Conservation (phyloP, 2,888 invertebrate species). For the Eupeodes latifasciatus region DNA sequence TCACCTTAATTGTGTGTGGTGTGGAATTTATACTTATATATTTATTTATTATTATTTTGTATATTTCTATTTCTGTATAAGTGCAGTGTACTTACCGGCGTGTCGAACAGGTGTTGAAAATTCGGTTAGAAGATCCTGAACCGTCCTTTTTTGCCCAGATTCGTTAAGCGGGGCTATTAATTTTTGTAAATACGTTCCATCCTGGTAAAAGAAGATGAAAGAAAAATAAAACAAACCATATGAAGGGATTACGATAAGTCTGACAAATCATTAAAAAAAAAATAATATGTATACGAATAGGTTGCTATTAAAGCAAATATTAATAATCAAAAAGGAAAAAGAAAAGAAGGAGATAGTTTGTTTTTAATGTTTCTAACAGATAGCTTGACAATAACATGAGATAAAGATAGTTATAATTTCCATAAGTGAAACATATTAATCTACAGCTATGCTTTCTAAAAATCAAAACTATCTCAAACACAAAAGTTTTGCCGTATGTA, state of each 20-base stretch:
- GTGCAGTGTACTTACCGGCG: constrained; percentile 81
- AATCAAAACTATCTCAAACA: no score
- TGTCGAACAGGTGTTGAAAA: constrained; percentile 83
- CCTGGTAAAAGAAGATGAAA: constrained; percentile 78
- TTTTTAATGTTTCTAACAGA: no score
- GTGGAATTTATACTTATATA: constrained; percentile 40
- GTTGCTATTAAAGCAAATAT: neutral
- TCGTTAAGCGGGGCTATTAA: constrained; percentile 82
- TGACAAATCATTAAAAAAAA: constrained; percentile 26
- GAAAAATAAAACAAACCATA: constrained; percentile 54
- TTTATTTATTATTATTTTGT: neutral
- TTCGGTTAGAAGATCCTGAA: constrained; percentile 82
- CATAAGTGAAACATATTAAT: no score
- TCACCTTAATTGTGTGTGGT: constrained; percentile 72
- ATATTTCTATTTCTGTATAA: neutral
- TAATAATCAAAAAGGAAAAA: no score
- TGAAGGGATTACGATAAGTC: constrained; percentile 52
- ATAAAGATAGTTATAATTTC: no score
- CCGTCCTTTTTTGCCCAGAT: constrained; percentile 82
- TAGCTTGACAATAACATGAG: no score
- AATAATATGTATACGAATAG: neutral
- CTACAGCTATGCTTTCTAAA: no score
- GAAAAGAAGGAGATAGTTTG: no score
- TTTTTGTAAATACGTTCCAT: constrained; percentile 83
- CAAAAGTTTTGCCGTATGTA: no score